Evolutionary conservation across 2,113 vertebrate species (phyloP).

Genomic region (Labeo rohita): DNA sequence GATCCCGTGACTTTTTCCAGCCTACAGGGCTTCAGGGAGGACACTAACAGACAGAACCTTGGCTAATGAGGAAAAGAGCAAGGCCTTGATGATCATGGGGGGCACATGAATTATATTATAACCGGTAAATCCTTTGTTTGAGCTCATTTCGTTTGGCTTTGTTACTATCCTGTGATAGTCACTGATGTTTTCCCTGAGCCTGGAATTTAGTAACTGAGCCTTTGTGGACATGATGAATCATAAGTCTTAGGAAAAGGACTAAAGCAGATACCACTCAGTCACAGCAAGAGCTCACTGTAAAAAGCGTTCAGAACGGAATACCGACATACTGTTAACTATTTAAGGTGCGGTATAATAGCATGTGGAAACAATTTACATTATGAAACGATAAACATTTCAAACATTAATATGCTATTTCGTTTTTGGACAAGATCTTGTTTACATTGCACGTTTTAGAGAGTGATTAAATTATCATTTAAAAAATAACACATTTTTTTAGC

Average conservation of each 20-base stretch:
- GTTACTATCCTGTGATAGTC: not conserved
- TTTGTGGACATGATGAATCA: not conserved
- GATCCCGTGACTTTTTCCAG: conserved; percentile 15
- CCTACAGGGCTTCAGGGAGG: conserved; percentile 1
- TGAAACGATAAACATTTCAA: not conserved
- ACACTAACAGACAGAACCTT: not conserved
- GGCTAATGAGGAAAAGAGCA: conserved; percentile 26
- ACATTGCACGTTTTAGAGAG: not conserved
- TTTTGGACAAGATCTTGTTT: not conserved
- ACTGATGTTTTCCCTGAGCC: not conserved
- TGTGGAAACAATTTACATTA: not conserved
- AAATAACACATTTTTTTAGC: not conserved
- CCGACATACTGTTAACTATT: not conserved
- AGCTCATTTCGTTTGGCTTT: not conserved
- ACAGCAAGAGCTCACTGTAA: not conserved
- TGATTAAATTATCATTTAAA: not conserved
- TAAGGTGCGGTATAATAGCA: not conserved
- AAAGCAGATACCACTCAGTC: not conserved
- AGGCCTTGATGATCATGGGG: not conserved
- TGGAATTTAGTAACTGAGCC: conserved; percentile 10
- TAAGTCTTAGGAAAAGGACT: not conserved
- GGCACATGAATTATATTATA: not conserved
- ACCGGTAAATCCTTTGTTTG: not conserved
- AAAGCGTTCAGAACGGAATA: not conserved
- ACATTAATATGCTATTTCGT: not conserved